Conservation (phyloP, 2,888 invertebrate species). For the Chironomus riparius region DNA sequence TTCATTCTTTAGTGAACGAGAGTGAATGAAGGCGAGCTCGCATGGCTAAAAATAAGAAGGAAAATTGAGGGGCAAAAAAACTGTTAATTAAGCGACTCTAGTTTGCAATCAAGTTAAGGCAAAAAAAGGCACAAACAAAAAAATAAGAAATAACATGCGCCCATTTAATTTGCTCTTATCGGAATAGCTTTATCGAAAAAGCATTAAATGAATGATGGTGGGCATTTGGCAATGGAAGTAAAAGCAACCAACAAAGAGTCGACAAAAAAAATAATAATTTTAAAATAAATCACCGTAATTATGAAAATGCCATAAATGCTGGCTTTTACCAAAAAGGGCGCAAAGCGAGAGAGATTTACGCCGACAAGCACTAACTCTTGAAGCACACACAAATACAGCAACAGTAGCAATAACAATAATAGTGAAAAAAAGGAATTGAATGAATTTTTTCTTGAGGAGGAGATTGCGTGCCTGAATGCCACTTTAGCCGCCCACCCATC, state of each 20-base stretch:
- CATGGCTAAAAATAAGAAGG: background rate
- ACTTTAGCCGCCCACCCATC: conserved; percentile 2
- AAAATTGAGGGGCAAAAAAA: background rate
- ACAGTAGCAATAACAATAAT: background rate
- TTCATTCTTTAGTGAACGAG: background rate
- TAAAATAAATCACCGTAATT: conserved; percentile 27
- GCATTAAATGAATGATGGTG: conserved; percentile 1
- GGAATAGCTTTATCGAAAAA: conserved; percentile 1
- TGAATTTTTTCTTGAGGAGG: background rate
- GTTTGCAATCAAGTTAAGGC: background rate
- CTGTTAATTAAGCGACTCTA: conserved; percentile 10
- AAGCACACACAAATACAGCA: background rate
- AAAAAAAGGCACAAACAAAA: background rate
- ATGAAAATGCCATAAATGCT: conserved; percentile 7
- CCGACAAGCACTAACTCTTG: conserved; percentile 2
- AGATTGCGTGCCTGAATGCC: conserved; percentile 18
- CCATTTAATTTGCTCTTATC: conserved; percentile 4
- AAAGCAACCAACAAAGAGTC: background rate
- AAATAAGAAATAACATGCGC: background rate
- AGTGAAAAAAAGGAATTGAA: too few relatives aligned
- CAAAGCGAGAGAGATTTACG: background rate
- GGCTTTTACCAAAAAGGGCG: background rate
- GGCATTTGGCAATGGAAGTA: background rate
- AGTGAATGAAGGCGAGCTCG: background rate
- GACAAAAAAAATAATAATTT: conserved; percentile 7